Evolutionary conservation across 1,140 invertebrate genomes (phyloP), one percentile per base, ranked within the genome.

Genomic region (Brachionus sp.): DNA sequence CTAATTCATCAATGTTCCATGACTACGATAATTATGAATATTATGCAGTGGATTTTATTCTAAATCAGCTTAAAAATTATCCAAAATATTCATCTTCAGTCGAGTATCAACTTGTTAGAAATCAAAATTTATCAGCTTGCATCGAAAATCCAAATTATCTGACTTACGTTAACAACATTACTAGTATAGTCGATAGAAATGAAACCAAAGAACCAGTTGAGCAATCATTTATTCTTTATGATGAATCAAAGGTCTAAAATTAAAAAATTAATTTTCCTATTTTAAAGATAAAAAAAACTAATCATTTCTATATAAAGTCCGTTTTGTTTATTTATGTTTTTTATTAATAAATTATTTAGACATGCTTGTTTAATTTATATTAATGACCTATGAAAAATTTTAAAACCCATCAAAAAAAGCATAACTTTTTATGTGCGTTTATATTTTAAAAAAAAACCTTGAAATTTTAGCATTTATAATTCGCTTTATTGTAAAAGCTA

Each of bases 1-100:
- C 5, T 3, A 64, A 78, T 25, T 7, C n/a, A n/a, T n/a, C 33
- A 19, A 13, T 62, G 12, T 80, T 80, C 57, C 50, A 80, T 35
- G 77, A 80, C 57, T 80, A 80, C n/a, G 77, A 80, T 42, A 80
- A 80, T 53, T 80, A 80, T 44, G 77, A 80, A 29, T 80, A 80
- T 35, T 80, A 62, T 42, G 77, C 77, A n/a, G 39, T 80, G 3
- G 77, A 80, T 66, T 25, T 13, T 33, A 35, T 80, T 46, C 44
- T 75, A 46, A 75, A 75, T 25, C 23, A 75, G 5, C 44, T 25
- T 16, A 75, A 75, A 75, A 46, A 46, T 25, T 75, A 44, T 10
- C 7, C 9, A 44, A 46, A 46, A 44, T 16, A 75, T 35, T 4
- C 70, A 46, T 25, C 39, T 7, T 25, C 12, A 35, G 35, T n/a